Percentiles rank a stretch among this genome's conserved stretches.
Evolutionary conservation across 2,113 vertebrate genomes (phyloP).

Genomic region (Poeciliopsis turrubarensis): DNA sequence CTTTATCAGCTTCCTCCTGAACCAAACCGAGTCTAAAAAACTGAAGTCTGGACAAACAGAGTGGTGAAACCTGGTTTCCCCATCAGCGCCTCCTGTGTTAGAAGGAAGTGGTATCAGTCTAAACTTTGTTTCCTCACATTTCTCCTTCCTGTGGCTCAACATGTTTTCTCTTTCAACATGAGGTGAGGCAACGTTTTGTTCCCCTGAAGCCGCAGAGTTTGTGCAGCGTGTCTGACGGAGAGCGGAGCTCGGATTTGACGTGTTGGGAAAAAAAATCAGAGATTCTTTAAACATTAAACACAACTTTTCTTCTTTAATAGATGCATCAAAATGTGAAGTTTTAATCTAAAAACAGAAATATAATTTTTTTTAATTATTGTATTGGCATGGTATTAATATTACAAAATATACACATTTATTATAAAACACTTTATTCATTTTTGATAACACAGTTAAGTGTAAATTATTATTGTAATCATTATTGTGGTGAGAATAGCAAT

Average conservation of each 20-base stretch:
- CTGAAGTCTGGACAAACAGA: not conserved
- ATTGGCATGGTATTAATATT: no score
- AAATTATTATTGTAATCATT: no score
- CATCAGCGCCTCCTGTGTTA: not conserved
- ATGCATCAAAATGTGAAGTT: no score
- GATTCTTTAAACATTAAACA: not conserved
- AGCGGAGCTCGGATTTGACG: constrained; percentile 8
- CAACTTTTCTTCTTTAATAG: no score
- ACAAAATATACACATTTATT: no score
- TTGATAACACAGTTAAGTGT: no score
- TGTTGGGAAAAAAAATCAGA: no score
- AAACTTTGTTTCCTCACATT: not conserved
- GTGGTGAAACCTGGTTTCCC: constrained; percentile 3
- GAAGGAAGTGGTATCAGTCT: not conserved
- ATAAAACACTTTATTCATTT: no score
- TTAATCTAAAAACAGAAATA: no score
- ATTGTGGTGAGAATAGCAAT: no score
- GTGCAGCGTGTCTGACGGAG: not conserved
- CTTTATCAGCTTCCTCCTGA: not conserved
- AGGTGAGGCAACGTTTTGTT: constrained; percentile 31
- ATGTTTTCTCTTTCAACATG: constrained; percentile 33
- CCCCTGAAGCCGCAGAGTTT: constrained; percentile 1
- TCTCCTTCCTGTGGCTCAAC: constrained; percentile 3
- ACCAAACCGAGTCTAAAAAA: not conserved
- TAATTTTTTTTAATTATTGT: no score